Base-by-base conservation (phyloP, 2,888 invertebrate species). In the Electrophaes corylata region DNA sequence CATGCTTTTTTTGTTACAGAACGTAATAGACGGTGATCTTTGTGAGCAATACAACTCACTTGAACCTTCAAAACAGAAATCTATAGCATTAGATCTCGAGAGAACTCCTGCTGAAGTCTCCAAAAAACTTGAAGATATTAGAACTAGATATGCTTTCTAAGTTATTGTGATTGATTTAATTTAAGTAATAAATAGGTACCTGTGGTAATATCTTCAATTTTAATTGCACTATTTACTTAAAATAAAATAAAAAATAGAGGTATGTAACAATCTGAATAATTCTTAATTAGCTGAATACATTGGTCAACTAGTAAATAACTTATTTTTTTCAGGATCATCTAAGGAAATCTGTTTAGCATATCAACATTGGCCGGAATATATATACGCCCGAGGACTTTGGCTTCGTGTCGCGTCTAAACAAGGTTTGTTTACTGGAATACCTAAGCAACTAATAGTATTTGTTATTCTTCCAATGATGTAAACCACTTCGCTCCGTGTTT, bases 11-110 rank as follows among this genome's bases (percentile, higher is more conserved):
- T 67, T 82, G 80, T 93, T 93, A 6, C 93, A 98, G 95, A 98
- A 98, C 92, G 98, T 99, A 0, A 96, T 99, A 69, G 99, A 99
- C 83, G 99, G 99, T 2, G 99, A 99, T 87, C 92, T 99, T 45
- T 99, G 99, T 85, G 99, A 99, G 86, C 99, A 99, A 91, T 99
- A 97, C 90, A 98, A 98, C 83, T 98, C 98, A 0, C 93, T 99
- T 76, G 99, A 99, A 72, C 94, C 96, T 0, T 91, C 94, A 0
- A 99, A 99, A 84, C 99, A 99, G 84, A 98, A 98, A 76, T 96
- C 96, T 65, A 98, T 99, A 60, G 96, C 99, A 0, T 95, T 96
- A 41, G 99, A 99, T 84, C 93, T 99, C 75, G 99, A 99, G 81
- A 94, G 98, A 75, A 98, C 97, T 0, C 96, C 99, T 0, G 98